phyloP scores from a whole-genome alignment of 2,888 invertebrate species.

The Schrankia costaestrigalis region DNA sequence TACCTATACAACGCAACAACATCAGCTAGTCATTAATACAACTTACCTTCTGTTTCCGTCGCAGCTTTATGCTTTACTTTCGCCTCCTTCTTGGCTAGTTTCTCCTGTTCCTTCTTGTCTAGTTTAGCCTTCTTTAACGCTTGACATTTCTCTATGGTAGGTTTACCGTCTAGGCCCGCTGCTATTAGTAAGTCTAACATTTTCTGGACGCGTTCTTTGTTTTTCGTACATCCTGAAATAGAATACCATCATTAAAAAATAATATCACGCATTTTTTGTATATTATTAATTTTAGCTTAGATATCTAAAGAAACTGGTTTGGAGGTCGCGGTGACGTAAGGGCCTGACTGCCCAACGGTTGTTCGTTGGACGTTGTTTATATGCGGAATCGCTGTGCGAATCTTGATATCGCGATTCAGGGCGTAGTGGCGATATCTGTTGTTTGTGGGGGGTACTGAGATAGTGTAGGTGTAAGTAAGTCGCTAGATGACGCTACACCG shows the following conservation, averaged over 20 bases:
- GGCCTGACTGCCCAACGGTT: no score
- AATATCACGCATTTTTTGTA: not conserved
- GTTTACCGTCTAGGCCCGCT: conserved; percentile 76
- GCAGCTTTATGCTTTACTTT: conserved; percentile 58
- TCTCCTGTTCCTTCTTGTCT: conserved; percentile 68
- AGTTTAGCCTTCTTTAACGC: conserved; percentile 64
- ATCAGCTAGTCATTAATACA: not conserved
- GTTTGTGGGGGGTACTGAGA: no score
- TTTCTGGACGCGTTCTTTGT: conserved; percentile 73
- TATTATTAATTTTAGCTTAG: not conserved
- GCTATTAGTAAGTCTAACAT: conserved; percentile 64
- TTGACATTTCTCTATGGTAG: conserved; percentile 69
- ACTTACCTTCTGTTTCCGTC: conserved; percentile 41
- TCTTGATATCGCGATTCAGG: no score
- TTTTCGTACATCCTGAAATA: conserved; percentile 70
- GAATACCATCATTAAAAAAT: not conserved
- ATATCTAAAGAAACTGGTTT: no score
- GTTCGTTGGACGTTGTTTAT: no score
- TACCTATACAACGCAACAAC: no score
- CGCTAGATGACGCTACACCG: no score
- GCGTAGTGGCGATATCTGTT: no score
- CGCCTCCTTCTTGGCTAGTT: conserved; percentile 65
- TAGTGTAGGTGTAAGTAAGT: no score
- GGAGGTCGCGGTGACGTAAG: no score
- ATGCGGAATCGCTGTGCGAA: no score